phyloP scores from a whole-genome alignment of 2,888 invertebrate species.

The Merodon equestris region DNA sequence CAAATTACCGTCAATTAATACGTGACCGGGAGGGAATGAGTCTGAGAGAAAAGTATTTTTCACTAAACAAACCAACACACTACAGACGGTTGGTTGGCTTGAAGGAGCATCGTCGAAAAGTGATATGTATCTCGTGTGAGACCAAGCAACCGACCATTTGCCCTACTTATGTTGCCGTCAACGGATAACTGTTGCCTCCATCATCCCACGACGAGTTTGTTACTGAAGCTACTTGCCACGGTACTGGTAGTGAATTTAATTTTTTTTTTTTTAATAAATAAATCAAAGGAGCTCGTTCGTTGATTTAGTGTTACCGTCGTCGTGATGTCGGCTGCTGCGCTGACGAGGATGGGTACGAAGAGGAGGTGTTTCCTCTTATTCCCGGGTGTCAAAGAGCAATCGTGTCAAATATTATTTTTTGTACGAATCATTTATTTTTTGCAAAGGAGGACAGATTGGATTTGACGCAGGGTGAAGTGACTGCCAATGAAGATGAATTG shows the following conservation, averaged over 20 bases:
- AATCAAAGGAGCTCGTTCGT: slow-evolving; percentile 48
- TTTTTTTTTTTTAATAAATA: slow-evolving; percentile 35
- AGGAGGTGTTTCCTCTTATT: slow-evolving; percentile 32
- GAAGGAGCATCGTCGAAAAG: background rate
- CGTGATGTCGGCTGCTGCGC: too few species aligned
- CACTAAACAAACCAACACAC: slow-evolving; percentile 25
- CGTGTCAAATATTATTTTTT: slow-evolving; percentile 27
- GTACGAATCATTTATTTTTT: slow-evolving; percentile 15
- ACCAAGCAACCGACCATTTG: slow-evolving; percentile 48
- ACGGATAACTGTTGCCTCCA: slow-evolving; percentile 36
- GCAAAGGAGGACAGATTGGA: slow-evolving; percentile 56
- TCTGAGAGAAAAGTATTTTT: slow-evolving; percentile 7
- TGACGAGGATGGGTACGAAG: too few species aligned
- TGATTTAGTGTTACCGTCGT: too few species aligned
- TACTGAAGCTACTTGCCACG: slow-evolving; percentile 39
- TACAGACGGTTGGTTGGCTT: too few species aligned
- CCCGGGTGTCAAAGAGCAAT: slow-evolving; percentile 61
- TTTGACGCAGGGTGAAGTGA: slow-evolving; percentile 5
- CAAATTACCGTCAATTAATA: slow-evolving; percentile 44
- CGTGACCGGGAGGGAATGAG: slow-evolving; percentile 33
- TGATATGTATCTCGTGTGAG: slow-evolving; percentile 43
- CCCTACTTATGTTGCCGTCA: slow-evolving; percentile 48
- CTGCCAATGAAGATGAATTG: slow-evolving; percentile 43
- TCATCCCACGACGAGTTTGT: slow-evolving; percentile 38
- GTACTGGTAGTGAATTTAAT: slow-evolving; percentile 32